Evolutionary conservation across 2,888 invertebrate genomes (phyloP).

Genomic region (Stegophylla sp.): DNA sequence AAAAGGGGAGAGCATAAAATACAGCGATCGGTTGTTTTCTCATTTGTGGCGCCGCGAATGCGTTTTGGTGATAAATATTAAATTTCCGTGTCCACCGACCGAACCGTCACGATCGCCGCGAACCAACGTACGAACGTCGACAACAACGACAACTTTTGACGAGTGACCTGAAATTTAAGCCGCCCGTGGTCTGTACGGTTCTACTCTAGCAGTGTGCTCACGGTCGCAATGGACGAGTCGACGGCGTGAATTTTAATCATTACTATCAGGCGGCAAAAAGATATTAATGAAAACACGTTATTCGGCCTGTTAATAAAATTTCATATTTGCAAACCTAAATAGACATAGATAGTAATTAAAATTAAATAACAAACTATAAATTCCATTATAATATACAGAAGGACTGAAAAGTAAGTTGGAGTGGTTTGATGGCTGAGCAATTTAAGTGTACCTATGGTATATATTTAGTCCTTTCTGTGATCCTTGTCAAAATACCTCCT

Average conservation of each 20-base stretch:
- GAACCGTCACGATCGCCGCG: background rate
- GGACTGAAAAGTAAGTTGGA: slow-evolving; percentile 39
- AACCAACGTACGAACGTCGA: background rate
- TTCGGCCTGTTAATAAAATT: background rate
- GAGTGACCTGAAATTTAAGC: background rate
- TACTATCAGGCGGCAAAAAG: slow-evolving; percentile 24
- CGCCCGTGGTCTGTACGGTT: background rate
- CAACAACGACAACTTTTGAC: background rate
- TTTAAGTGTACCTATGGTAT: background rate
- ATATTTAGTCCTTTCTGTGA: background rate
- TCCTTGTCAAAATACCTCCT: background rate
- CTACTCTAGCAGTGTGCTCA: background rate
- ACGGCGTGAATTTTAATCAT: slow-evolving; percentile 35
- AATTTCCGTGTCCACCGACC: background rate
- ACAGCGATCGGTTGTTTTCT: slow-evolving; percentile 48
- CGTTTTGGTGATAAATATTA: slow-evolving; percentile 4
- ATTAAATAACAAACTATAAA: background rate
- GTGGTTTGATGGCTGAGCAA: slow-evolving; percentile 10
- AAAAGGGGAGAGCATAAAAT: background rate
- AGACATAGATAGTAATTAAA: background rate
- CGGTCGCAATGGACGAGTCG: background rate
- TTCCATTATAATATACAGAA: background rate
- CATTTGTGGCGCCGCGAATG: slow-evolving; percentile 26
- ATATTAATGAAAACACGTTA: slow-evolving; percentile 26
- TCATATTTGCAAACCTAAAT: background rate